Base-by-base conservation (phyloP, 2,797 vertebrate species). In the Chaenodraco wilsoni region DNA sequence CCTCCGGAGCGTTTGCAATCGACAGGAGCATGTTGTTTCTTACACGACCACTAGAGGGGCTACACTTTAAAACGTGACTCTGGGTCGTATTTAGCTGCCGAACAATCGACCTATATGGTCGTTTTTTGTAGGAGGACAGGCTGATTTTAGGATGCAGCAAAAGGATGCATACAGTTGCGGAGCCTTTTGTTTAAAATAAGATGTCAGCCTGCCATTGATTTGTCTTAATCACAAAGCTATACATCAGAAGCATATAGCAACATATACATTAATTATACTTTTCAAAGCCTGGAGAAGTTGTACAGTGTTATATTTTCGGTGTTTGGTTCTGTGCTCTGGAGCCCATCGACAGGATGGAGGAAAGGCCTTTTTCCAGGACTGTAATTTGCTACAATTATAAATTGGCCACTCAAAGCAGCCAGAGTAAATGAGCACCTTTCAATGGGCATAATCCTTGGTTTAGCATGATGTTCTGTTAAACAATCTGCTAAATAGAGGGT, bases 331-430 rank as follows among this genome's bases (percentile, higher is more conserved):
- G 58, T 31, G 63, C 40, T 70, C 33, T 74, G 62, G 58, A 72
- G 71, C 69, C 85, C 72, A 88, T 86, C 78, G 81, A 75, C 64
- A 84, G 59, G 84, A 65, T 66, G 74, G 44, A 77, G 74, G 59
- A 78, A 84, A 81, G 58, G n/a, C 37, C 21, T 66, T 84, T 93
- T 93, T 92, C 87, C 88, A 80, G 2, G 1, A 74, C 75, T 67
- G 81, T 76, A 81, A 89, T 90, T 88, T 17, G 72, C 75, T 72
- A 51, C 85, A 91, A 92, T 92, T 87, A 91, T 87, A 73, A 72
- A 79, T 70, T 73, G 82, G 86, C 85, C 73, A 86, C 86, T 90
- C 71, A 76, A 81, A 83, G 74, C 64, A 84, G 74, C 75, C 74
- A 81, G 69, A 87, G 76, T 82, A 89, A 90, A 88, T 83, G 62